These are phyloP conservation scores for Notodonta dromedarius DNA, from an alignment of 2,888 invertebrate genomes.

Conservation along the genomic window DNA sequence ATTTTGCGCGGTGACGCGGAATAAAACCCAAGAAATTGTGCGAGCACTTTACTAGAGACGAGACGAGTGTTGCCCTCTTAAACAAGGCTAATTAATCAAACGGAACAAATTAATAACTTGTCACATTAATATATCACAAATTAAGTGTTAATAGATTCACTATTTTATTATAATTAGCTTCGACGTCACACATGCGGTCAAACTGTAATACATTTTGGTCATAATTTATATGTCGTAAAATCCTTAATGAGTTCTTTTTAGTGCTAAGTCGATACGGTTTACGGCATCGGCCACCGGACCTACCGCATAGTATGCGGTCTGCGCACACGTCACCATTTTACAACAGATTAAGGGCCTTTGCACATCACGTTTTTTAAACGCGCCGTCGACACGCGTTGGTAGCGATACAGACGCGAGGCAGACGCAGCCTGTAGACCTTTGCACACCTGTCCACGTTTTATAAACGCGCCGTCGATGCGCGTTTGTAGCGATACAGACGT, in stretches of 20 bases:
- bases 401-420: too few species aligned
- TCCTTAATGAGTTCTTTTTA: constrained; percentile 15
- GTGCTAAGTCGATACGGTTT: constrained; percentile 7
- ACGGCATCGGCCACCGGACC: constrained; percentile 19
- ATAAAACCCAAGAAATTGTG: too few species aligned
- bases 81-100: too few species aligned
- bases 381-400: too few species aligned
- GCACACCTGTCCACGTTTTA: too few species aligned
- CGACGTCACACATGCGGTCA: constrained; percentile 6
- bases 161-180: constrained; percentile 8
- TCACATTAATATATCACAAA: constrained; percentile 3
- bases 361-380: too few species aligned
- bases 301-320: constrained; percentile 23
- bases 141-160: constrained; percentile 6
- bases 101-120: background rate
- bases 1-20: too few species aligned
- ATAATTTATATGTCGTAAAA: constrained; percentile 36
- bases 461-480: too few species aligned
- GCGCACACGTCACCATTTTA: constrained; percentile 21
- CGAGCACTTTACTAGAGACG: too few species aligned
- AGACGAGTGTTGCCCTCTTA: too few species aligned
- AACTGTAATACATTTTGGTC: constrained; percentile 14
- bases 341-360: constrained; percentile 29
- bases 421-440: too few species aligned
- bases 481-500: too few species aligned